Base-by-base conservation (phyloP, 2,797 vertebrate genomes). In the Valencia hispanica region DNA sequence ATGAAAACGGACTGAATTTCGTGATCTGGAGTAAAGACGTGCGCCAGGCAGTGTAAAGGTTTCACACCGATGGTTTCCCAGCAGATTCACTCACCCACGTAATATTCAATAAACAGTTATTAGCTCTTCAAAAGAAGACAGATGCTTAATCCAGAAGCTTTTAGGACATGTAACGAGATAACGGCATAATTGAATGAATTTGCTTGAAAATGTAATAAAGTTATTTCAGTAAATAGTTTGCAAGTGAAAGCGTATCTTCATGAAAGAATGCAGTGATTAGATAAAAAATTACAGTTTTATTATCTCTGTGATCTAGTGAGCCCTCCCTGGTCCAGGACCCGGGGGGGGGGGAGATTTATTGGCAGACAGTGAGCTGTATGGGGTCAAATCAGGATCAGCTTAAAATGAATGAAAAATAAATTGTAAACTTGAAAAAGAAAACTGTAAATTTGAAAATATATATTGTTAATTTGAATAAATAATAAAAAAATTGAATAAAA, bases 151-250 rank as follows among this genome's bases (percentile, higher is more conserved):
- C 30, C 66, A 66, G 75, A 65, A 72, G 43, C 66, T 69, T 77
- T 84, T 18, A 34, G 66, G 70, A 50, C 12, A 43, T 30, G 66
- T 45, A 57, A 74, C 61, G 39, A 84, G 43, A 80, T 41, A 47
- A 72, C 0, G n/a, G 18, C 39, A 45, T 57, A 5, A 83, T 77
- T 81, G 34, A 83, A 83, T 71, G 68, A 77, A 45, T 68, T 68
- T 39, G 39, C 55, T 59, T 79, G 69, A 61, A 0, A 55, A 73
- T 47, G 34, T 43, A 75, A 79, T 78, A 41, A 79, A 85, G 47
- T 27, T 70, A 50, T 41, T 82, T 76, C 22, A 69, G 51, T 41
- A 27, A 75, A 48, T 73, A 45, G 39, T 71, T 11, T 55, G 63
- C 17, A 34, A 73, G 69, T 61, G 59, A 4, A 36, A 83, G 73